Percentiles rank a stretch among this genome's conserved stretches.
Evolutionary conservation across 2,888 invertebrate species (phyloP).

Genomic region (Lasioglossum malachurum): DNA sequence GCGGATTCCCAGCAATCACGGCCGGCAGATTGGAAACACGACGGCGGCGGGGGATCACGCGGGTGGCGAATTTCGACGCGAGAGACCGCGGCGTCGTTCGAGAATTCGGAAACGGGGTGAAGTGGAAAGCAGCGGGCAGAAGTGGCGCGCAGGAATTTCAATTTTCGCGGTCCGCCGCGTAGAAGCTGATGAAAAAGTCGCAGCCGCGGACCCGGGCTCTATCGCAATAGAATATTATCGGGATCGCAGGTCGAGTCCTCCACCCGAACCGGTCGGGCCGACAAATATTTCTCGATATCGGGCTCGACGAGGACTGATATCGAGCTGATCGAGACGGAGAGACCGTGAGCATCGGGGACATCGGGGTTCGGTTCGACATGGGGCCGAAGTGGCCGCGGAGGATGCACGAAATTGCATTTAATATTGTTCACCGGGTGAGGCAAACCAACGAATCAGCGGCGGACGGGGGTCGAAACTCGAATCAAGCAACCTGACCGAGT

Average conservation of each 20-base stretch:
- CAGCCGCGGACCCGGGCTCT: conserved; percentile 51
- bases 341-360: conserved; percentile 2
- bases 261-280: conserved; percentile 29
- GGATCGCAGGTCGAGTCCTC: conserved; percentile 25
- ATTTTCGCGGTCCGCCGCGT: conserved; percentile 58
- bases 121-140: conserved; percentile 47
- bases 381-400: conserved; percentile 56
- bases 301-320: conserved; percentile 2
- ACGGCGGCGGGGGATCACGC: background rate
- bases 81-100: conserved; percentile 49
- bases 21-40: conserved; percentile 50
- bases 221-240: conserved; percentile 67
- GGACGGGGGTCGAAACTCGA: conserved; percentile 8
- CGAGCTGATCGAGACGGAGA: conserved; percentile 4
- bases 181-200: conserved; percentile 58
- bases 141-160: conserved; percentile 67
- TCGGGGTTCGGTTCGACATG: conserved; percentile 38
- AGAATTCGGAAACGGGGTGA: conserved; percentile 61
- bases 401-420: conserved; percentile 74
- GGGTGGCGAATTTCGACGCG: conserved; percentile 49
- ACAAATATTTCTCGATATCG: conserved; percentile 52
- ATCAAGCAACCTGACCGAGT: background rate
- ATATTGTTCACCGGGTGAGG: conserved; percentile 72
- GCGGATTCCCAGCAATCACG: conserved; percentile 45
- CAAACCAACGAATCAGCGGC: conserved; percentile 10